These are phyloP conservation scores for Pseudochaenichthys georgianus DNA, from an alignment of 2,797 vertebrate genomes.

Conservation along the genomic window DNA sequence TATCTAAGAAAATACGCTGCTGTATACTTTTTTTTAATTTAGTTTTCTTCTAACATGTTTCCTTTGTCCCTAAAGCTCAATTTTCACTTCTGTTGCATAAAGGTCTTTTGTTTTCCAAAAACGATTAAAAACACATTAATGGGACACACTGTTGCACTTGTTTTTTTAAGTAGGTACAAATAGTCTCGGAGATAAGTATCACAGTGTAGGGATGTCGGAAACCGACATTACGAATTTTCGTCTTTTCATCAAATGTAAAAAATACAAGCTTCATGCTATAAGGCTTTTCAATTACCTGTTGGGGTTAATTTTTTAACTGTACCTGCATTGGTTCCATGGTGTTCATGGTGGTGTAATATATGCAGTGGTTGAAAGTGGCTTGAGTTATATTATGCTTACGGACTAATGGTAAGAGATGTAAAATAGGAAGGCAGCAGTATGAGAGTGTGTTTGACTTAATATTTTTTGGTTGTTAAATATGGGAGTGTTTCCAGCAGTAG, in stretches of 20 bases:
- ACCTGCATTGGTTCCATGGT: slow-evolving; percentile 5
- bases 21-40: neutral
- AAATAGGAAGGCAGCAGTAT: slow-evolving; percentile 28
- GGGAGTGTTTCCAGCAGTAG: slow-evolving; percentile 62
- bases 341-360: slow-evolving; percentile 10
- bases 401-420: slow-evolving; percentile 27
- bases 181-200: neutral
- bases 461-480: slow-evolving; percentile 66
- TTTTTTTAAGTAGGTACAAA: neutral
- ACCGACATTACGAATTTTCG: neutral
- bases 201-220: neutral
- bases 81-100: neutral
- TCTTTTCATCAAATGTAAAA: neutral
- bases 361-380: slow-evolving; percentile 25
- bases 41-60: neutral
- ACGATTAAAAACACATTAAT: neutral
- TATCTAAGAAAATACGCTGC: neutral
- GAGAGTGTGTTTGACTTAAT: slow-evolving; percentile 63
- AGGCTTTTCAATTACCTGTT: slow-evolving; percentile 4
- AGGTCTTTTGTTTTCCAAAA: neutral
- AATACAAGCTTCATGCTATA: neutral
- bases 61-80: neutral
- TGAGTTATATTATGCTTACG: slow-evolving; percentile 20
- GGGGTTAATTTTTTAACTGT: neutral
- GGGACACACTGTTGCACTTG: neutral